Evolutionary conservation across 1,140 invertebrate species (phyloP).

Genomic region (Laupala kohalensis): DNA sequence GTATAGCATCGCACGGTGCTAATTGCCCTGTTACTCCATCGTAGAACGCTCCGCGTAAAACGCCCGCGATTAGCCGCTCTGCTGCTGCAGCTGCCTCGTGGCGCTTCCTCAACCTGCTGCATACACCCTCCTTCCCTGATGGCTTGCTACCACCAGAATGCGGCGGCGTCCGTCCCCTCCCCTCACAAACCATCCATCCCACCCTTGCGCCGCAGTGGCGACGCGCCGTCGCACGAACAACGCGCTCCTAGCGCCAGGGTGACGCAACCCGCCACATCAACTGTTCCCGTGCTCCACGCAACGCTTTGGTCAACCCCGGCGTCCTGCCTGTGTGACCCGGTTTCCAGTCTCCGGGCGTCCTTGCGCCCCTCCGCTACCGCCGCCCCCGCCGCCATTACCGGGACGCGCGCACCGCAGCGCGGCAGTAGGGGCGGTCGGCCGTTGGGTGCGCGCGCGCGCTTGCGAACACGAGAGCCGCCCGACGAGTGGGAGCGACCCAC

Average conservation of each 20-base stretch:
- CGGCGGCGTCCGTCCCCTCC: not conserved
- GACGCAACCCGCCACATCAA: no score
- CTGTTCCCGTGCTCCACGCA: no score
- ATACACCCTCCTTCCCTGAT: not conserved
- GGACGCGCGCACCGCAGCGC: not conserved
- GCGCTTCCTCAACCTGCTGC: not conserved
- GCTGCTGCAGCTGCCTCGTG: not conserved
- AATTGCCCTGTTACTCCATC: not conserved
- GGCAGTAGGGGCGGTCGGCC: no score
- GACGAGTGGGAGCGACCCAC: no score
- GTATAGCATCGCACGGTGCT: no score
- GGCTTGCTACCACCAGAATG: no score
- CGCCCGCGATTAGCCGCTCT: not conserved
- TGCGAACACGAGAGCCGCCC: no score
- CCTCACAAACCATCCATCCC: not conserved
- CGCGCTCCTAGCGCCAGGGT: no score
- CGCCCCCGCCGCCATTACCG: not conserved
- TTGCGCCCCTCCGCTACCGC: not conserved
- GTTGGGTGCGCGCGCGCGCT: no score
- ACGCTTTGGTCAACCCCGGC: not conserved
- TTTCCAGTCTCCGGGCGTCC: not conserved
- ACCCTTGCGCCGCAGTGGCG: no score
- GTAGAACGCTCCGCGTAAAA: not conserved
- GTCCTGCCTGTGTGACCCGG: slow-evolving; percentile 6
- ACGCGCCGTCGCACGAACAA: no score